Evolutionary conservation across 1,140 invertebrate species (phyloP).

Genomic region (Heterodera schachtii): DNA sequence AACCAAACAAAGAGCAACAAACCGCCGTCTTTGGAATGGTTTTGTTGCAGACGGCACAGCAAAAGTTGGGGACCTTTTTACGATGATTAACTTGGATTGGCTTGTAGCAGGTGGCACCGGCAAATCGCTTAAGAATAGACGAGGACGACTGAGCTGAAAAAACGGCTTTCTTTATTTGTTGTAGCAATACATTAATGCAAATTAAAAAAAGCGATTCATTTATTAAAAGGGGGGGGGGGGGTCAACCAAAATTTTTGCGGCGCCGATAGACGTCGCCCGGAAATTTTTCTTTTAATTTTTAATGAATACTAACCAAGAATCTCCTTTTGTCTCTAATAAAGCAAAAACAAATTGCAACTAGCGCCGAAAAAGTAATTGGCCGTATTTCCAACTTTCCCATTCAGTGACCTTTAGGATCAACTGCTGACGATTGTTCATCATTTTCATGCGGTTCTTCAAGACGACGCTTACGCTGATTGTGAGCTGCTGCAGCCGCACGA

Average conservation of each 20-base stretch:
- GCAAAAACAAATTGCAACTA: too few relatives aligned
- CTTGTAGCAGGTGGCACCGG: conserved; percentile 1
- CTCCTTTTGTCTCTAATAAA: too few relatives aligned
- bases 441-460: background rate
- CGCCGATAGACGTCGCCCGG: too few relatives aligned
- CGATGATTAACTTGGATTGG: background rate
- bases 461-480: background rate
- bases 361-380: too few relatives aligned
- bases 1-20: background rate
- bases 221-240: too few relatives aligned
- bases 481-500: background rate
- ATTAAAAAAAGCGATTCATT: too few relatives aligned
- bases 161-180: too few relatives aligned
- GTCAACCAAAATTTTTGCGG: too few relatives aligned
- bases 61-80: background rate
- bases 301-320: too few relatives aligned
- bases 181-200: too few relatives aligned
- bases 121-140: background rate
- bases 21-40: background rate
- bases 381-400: too few relatives aligned
- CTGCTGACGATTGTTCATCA: background rate
- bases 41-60: background rate
- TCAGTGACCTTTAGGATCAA: background rate
- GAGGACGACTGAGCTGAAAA: background rate
- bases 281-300: too few relatives aligned